A percentile compares a stretch with the other conserved stretches of the same genome.
phyloP scores from a whole-genome alignment of 92 coral and sea anemone genomes.

The Pocillopora meandrina region DNA sequence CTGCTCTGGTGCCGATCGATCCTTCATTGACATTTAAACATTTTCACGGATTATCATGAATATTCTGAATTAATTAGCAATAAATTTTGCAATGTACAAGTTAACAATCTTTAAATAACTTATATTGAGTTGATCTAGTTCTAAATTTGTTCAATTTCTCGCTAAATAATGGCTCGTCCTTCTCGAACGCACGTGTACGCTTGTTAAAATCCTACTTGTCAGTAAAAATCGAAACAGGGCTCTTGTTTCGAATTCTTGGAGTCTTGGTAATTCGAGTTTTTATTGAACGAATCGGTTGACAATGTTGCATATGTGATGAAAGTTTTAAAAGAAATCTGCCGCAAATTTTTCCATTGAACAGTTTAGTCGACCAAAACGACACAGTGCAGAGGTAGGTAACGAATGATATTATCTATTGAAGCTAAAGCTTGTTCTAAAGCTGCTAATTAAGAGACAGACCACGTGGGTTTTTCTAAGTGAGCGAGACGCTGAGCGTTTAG shows the following conservation, averaged over 20 bases:
- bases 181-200: too few relatives aligned
- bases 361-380: background rate
- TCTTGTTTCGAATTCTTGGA: slow-evolving; percentile 13
- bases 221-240: too few relatives aligned
- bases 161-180: too few relatives aligned
- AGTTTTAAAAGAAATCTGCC: background rate
- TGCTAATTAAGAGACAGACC: background rate
- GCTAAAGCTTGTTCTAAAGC: background rate
- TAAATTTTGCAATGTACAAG: too few relatives aligned
- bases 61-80: too few relatives aligned
- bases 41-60: too few relatives aligned
- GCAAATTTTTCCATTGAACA: background rate
- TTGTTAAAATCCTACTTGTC: too few relatives aligned
- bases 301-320: background rate
- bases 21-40: too few relatives aligned
- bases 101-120: too few relatives aligned
- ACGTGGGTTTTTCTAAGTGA: background rate
- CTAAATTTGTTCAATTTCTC: too few relatives aligned
- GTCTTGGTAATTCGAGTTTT: background rate
- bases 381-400: background rate
- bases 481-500: background rate
- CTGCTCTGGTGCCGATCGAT: too few relatives aligned
- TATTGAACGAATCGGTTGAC: background rate
- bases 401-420: background rate
- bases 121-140: too few relatives aligned